Percentiles rank a stretch among this genome's conserved stretches.
Conservation (phyloP, 2,797 vertebrate species). For the Atherinosoma microstoma region DNA sequence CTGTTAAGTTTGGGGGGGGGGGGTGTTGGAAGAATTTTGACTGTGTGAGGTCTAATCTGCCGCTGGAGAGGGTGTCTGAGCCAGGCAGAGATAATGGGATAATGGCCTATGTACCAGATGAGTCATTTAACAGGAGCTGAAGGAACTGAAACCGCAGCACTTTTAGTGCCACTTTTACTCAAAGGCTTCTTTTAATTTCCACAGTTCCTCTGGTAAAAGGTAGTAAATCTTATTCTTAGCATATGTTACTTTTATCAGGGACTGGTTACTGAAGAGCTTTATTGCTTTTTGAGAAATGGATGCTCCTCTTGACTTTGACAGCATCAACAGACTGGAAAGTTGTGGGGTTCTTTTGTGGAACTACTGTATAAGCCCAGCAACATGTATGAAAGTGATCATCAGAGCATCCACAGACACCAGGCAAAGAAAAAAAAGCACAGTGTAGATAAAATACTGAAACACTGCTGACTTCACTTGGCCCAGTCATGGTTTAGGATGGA, state of each 20-base stretch:
- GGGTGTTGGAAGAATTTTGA: not conserved
- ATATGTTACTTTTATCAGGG: slow-evolving; percentile 14
- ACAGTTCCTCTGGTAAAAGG: slow-evolving; percentile 13
- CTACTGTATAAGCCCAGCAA: not conserved
- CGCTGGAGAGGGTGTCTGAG: slow-evolving; percentile 20
- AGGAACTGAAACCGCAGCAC: slow-evolving; percentile 50
- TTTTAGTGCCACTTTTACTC: slow-evolving; percentile 38
- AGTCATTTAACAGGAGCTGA: slow-evolving; percentile 59
- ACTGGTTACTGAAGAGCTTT: slow-evolving; percentile 1
- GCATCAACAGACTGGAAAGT: not conserved
- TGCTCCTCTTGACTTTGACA: slow-evolving; percentile 1
- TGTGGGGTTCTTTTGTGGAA: not conserved
- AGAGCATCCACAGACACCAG: not conserved
- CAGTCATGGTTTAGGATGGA: not conserved
- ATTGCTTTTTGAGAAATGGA: slow-evolving; percentile 4
- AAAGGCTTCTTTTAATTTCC: slow-evolving; percentile 44
- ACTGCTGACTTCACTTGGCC: not conserved
- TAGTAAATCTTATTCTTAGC: slow-evolving; percentile 33
- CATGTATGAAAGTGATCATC: not conserved
- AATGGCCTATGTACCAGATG: slow-evolving; percentile 52
- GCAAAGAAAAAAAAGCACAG: not conserved
- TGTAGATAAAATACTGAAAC: not conserved
- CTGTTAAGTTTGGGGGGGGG: slow-evolving; percentile 4
- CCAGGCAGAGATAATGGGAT: slow-evolving; percentile 56
- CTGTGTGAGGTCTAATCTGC: slow-evolving; percentile 46